Conservation (phyloP, 2,797 vertebrate genomes). For the Coregonus suidteri region DNA sequence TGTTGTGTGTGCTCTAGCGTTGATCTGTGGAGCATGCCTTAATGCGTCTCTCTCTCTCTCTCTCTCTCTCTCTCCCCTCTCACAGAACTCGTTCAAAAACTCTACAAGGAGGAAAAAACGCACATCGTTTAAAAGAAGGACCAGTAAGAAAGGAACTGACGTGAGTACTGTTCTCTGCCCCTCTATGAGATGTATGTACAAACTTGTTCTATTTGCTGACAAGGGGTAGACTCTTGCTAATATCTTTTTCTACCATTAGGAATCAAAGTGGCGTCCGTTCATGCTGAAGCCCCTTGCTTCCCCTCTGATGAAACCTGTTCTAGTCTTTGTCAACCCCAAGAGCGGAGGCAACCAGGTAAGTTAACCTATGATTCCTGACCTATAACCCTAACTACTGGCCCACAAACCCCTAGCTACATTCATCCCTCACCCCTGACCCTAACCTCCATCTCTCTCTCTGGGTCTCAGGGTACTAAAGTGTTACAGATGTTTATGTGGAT, state of each 20-base stretch:
- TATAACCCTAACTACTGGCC: neutral
- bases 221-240: slow-evolving; percentile 1
- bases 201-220: neutral
- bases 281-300: slow-evolving; percentile 95
- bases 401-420: neutral
- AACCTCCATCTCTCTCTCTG: neutral
- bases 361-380: neutral
- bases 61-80: slow-evolving; percentile 45
- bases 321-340: slow-evolving; percentile 98
- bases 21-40: neutral
- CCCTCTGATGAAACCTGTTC: slow-evolving; percentile 95
- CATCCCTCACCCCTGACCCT: neutral
- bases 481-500: slow-evolving; percentile 99
- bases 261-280: slow-evolving; percentile 94
- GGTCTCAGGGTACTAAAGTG: slow-evolving; percentile 92
- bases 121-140: slow-evolving; percentile 96
- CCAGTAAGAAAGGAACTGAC: slow-evolving; percentile 94
- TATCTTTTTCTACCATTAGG: slow-evolving; percentile 68
- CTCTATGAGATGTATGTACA: neutral
- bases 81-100: slow-evolving; percentile 93
- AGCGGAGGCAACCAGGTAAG: slow-evolving; percentile 96
- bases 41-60: slow-evolving; percentile 19
- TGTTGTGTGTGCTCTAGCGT: slow-evolving; percentile 29
- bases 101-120: slow-evolving; percentile 96
- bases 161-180: slow-evolving; percentile 74